A percentile compares a stretch with the other conserved stretches of the same genome.
phyloP scores from a whole-genome alignment of 1,140 invertebrate genomes.

The Bilobella aurantiaca region DNA sequence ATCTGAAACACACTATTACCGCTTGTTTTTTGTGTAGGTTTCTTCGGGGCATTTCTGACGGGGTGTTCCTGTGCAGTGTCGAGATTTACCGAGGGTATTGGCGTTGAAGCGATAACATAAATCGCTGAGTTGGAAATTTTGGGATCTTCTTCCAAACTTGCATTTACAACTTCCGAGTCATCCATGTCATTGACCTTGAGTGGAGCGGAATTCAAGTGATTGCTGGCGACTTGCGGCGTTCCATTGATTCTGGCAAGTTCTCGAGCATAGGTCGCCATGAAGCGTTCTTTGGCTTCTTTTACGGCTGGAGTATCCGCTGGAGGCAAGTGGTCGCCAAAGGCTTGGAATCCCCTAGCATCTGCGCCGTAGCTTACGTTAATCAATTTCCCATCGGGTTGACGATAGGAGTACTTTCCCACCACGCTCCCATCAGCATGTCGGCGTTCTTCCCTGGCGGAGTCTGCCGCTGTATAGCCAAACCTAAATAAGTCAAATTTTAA shows the following conservation, averaged over 20 bases:
- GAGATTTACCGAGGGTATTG: neutral
- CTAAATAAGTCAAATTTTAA: neutral
- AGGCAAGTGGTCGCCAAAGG: slow-evolving; percentile 29
- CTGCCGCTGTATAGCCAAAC: slow-evolving; percentile 20
- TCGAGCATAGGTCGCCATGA: slow-evolving; percentile 37
- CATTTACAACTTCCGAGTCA: slow-evolving; percentile 13
- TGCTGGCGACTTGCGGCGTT: neutral
- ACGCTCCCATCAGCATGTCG: slow-evolving; percentile 38
- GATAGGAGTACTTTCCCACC: slow-evolving; percentile 40
- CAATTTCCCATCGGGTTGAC: slow-evolving; percentile 37
- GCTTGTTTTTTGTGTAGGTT: too few relatives aligned
- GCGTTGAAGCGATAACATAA: neutral
- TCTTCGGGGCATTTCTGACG: too few relatives aligned
- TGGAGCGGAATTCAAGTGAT: neutral
- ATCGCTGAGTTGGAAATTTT: too few relatives aligned
- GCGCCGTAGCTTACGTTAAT: slow-evolving; percentile 37
- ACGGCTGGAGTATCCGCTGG: slow-evolving; percentile 39
- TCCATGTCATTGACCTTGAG: slow-evolving; percentile 13
- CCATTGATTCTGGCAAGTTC: slow-evolving; percentile 25
- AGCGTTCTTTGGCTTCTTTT: slow-evolving; percentile 36
- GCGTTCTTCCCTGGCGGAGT: slow-evolving; percentile 24
- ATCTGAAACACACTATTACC: too few relatives aligned
- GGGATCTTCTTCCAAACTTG: neutral
- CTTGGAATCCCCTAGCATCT: slow-evolving; percentile 34
- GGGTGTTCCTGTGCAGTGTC: too few relatives aligned